These are phyloP conservation scores for Betta splendens DNA, from an alignment of 2,797 vertebrate species.

Conservation along the genomic window DNA sequence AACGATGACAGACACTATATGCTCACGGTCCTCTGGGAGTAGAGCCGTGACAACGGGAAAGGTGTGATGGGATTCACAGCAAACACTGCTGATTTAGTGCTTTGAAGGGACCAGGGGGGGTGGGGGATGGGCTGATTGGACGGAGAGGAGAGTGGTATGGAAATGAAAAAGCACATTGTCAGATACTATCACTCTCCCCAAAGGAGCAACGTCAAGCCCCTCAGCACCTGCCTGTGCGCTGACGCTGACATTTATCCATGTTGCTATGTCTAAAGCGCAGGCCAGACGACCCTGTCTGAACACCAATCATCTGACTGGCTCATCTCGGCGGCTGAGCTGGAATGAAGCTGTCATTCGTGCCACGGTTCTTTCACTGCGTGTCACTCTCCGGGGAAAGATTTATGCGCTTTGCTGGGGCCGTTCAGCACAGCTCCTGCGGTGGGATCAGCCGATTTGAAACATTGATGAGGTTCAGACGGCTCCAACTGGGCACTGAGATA, in stretches of 20 bases:
- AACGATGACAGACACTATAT: constrained; percentile 46
- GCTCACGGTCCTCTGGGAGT: constrained; percentile 36
- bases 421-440: constrained; percentile 35
- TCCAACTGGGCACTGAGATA: constrained; percentile 61
- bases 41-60: constrained; percentile 18
- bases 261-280: constrained; percentile 58
- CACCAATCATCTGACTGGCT: constrained; percentile 63
- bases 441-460: constrained; percentile 64
- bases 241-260: constrained; percentile 66
- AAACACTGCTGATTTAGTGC: constrained; percentile 60
- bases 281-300: constrained; percentile 57
- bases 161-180: constrained; percentile 71
- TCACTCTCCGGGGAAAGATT: constrained; percentile 51
- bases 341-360: constrained; percentile 73
- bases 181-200: constrained; percentile 71
- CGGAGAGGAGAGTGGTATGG: constrained; percentile 29
- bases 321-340: constrained; percentile 44
- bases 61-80: constrained; percentile 22
- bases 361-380: constrained; percentile 46
- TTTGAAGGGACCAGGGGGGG: constrained; percentile 12
- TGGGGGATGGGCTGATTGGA: constrained; percentile 13
- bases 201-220: constrained; percentile 54
- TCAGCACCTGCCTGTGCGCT: constrained; percentile 59
- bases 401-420: constrained; percentile 47
- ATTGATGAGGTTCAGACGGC: constrained; percentile 70